Conservation (phyloP, 2,888 invertebrate species). For the Apodemia zela region DNA sequence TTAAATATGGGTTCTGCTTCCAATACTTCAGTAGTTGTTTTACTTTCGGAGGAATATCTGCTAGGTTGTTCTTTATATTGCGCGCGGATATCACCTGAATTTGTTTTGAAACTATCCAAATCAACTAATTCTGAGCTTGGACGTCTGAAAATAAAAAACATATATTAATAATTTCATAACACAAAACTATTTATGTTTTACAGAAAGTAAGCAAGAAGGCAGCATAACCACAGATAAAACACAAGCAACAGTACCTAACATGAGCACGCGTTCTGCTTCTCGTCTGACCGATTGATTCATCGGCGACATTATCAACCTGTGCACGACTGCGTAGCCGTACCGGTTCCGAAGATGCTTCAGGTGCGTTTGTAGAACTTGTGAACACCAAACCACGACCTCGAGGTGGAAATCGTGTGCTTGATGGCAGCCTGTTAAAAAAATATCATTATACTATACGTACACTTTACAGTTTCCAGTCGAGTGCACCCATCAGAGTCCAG, state of each 20-base stretch:
- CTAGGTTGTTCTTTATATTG: constrained; percentile 73
- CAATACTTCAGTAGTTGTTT: constrained; percentile 78
- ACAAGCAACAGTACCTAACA: constrained; percentile 63
- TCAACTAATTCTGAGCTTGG: constrained; percentile 91
- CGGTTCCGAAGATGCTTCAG: constrained; percentile 68
- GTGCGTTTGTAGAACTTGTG: constrained; percentile 67
- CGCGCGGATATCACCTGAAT: constrained; percentile 79
- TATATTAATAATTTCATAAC: not conserved
- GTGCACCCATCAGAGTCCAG: constrained; percentile 37
- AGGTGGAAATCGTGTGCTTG: constrained; percentile 92
- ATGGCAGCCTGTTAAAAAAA: constrained; percentile 81
- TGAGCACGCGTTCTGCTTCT: constrained; percentile 81
- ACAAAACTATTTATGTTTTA: not conserved
- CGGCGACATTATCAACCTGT: constrained; percentile 67
- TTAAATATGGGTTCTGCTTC: constrained; percentile 55
- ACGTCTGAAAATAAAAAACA: constrained; percentile 67
- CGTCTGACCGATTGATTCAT: constrained; percentile 71
- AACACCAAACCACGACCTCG: constrained; percentile 78
- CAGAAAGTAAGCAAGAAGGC: constrained; percentile 8
- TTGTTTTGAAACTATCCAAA: constrained; percentile 90
- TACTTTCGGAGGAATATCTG: constrained; percentile 70
- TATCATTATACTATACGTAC: constrained; percentile 31
- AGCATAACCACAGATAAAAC: constrained; percentile 13
- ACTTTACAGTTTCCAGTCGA: constrained; percentile 47
- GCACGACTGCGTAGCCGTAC: constrained; percentile 60